Percentiles rank a stretch among this genome's conserved stretches.
Evolutionary conservation across 92 coral and sea anemone species (phyloP).

Genomic region (Porites lobata): DNA sequence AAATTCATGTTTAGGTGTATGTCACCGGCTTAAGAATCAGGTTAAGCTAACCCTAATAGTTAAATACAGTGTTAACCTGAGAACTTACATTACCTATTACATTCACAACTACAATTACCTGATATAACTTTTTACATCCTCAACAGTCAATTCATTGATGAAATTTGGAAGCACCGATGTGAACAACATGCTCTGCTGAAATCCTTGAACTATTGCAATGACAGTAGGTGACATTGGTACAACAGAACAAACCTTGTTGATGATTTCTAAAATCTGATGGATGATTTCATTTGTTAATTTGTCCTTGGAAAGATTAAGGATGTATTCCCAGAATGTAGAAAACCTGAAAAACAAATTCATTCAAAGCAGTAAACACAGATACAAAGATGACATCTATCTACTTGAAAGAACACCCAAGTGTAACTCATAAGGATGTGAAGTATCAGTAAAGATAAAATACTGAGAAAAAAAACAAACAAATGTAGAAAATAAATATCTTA

Average conservation of each 20-base stretch:
- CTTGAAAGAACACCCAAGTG: too few species aligned
- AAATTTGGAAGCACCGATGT: constrained; percentile 10
- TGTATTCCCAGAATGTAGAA: constrained; percentile 33
- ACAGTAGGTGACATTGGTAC: constrained; percentile 18
- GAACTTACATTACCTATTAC: too few species aligned
- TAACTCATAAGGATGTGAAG: too few species aligned
- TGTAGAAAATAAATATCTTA: too few species aligned
- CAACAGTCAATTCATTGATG: background rate
- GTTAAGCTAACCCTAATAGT: too few species aligned
- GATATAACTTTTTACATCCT: background rate
- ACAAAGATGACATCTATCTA: background rate
- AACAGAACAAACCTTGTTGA: constrained; percentile 23
- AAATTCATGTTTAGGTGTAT: too few species aligned
- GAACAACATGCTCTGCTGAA: constrained; percentile 33
- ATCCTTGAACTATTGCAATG: constrained; percentile 1
- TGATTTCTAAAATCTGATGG: constrained; percentile 6
- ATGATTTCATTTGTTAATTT: background rate
- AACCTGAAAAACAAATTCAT: background rate
- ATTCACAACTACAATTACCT: background rate
- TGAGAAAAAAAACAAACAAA: too few species aligned
- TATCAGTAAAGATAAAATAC: too few species aligned
- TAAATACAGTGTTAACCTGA: too few species aligned
- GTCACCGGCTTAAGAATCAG: too few species aligned
- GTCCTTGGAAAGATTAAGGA: constrained; percentile 25
- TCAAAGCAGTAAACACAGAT: too few species aligned